A percentile compares a stretch with the other conserved stretches of the same genome.
These are phyloP conservation scores for Chelonoidis abingdonii DNA, from an alignment of 2,113 vertebrate species.

Conservation along the genomic window DNA sequence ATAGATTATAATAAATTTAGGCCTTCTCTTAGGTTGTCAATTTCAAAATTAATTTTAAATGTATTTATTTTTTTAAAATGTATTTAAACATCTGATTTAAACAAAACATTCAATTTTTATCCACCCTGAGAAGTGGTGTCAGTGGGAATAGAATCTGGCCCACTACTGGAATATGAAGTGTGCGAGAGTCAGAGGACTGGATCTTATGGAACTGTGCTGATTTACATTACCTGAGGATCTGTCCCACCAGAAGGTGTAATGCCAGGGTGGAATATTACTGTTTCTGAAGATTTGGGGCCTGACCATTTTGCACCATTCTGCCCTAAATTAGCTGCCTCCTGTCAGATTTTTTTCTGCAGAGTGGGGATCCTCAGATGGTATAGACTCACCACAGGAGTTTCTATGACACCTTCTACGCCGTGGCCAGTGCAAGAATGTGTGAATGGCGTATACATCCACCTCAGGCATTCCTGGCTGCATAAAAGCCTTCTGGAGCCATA, in stretches of 20 bases:
- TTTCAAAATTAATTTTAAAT: too few species aligned
- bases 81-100: not conserved
- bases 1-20: too few species aligned
- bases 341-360: not conserved
- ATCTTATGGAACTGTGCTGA: not conserved
- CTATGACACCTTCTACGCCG: rapidly evolving
- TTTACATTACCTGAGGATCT: not conserved
- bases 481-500: not conserved
- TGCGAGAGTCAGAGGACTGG: not conserved
- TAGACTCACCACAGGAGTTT: not conserved
- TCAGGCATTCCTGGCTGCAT: not conserved
- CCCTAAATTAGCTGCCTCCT: not conserved
- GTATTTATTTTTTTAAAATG: too few species aligned
- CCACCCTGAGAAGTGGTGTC: not conserved
- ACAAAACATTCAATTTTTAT: not conserved
- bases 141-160: not conserved
- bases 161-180: not conserved
- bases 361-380: not conserved
- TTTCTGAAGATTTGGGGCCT: not conserved
- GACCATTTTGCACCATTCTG: not conserved
- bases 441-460: not conserved
- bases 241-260: not conserved
- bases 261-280: not conserved
- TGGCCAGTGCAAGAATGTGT: not conserved
- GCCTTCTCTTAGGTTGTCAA: too few species aligned